Base-by-base conservation (phyloP, 2,888 invertebrate species). In the Melanophora roralis region DNA sequence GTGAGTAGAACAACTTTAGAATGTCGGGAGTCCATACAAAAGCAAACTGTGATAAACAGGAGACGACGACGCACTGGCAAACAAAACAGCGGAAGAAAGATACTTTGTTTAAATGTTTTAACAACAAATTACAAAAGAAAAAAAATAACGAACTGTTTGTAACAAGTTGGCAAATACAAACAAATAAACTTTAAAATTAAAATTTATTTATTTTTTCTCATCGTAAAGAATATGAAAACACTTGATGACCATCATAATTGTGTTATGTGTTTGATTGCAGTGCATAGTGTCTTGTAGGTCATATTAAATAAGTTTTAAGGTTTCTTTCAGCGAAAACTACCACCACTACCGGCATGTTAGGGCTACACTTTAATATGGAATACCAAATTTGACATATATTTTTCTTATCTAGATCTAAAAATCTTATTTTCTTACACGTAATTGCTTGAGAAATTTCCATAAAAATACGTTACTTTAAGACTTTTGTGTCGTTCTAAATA, bases 381-480 rank as follows among this genome's bases (percentile, higher is more conserved):
- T 27, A 27, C 6, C 3, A 27, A 6, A 5, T 27, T 27, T 65
- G 55, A 57, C 47, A 38, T 73, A 27, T n/a, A n/a, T 47, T 68
- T 64, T 68, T 57, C 55, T 80, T 80, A 80, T 80, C 80, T 68
- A 57, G 68, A 80, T 76, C 68, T 57, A 68, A 57, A 80, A 80
- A 80, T 80, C 80, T 80, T 76, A 49, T 53, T 55, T 72, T 71
- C n/a, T 67, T 36, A 11, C 53, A 73, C 23, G 36, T 69, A 80
- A 80, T 80, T 80, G 76, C 76, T 76, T 80, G 80, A 80, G 80
- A 80, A 80, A 76, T 72, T 68, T 67, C 36, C 14, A 34, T 43
- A 62, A 72, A 80, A 80, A 80, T 76, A 80, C 80, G 80, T 80
- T 80, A 80, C 80, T 78, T 74, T 78, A 51, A 78, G 38, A 38